These are phyloP conservation scores for Labia minor DNA, from an alignment of 2,888 invertebrate species.

Conservation along the genomic window DNA sequence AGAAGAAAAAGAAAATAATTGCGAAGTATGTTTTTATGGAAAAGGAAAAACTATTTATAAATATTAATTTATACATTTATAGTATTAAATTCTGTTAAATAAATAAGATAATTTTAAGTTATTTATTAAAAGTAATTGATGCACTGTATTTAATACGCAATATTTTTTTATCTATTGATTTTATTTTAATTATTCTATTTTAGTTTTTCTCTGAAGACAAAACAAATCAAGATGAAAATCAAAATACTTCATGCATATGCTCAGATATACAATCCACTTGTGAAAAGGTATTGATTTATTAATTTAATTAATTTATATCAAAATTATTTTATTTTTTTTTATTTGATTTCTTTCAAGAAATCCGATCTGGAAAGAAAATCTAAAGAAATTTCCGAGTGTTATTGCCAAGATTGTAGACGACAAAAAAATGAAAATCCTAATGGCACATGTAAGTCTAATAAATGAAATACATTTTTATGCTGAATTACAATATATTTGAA, in stretches of 20 bases:
- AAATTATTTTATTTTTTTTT: constrained; percentile 14
- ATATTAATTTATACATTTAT: too few relatives aligned
- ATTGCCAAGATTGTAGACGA: constrained; percentile 34
- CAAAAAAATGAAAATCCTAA: constrained; percentile 29
- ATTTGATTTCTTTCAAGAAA: constrained; percentile 28
- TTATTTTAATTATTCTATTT: constrained; percentile 9
- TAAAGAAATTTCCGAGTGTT: constrained; percentile 34
- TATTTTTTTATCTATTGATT: too few relatives aligned
- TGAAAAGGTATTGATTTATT: constrained; percentile 21
- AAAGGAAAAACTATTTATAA: not conserved
- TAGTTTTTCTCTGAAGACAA: constrained; percentile 29
- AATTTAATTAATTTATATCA: constrained; percentile 21
- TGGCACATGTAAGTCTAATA: not conserved
- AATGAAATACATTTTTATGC: too few relatives aligned
- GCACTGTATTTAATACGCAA: too few relatives aligned
- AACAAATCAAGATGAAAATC: constrained; percentile 20
- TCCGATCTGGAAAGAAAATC: constrained; percentile 35
- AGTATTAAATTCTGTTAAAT: too few relatives aligned
- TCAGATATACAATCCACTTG: constrained; percentile 23
- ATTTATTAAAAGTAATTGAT: not conserved
- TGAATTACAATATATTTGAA: too few relatives aligned
- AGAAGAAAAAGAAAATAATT: constrained; percentile 38
- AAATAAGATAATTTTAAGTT: not conserved
- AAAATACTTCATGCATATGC: constrained; percentile 13
- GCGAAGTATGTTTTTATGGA: constrained; percentile 34